phyloP scores from a whole-genome alignment of 2,797 vertebrate genomes.

The Galago senegalensis region DNA sequence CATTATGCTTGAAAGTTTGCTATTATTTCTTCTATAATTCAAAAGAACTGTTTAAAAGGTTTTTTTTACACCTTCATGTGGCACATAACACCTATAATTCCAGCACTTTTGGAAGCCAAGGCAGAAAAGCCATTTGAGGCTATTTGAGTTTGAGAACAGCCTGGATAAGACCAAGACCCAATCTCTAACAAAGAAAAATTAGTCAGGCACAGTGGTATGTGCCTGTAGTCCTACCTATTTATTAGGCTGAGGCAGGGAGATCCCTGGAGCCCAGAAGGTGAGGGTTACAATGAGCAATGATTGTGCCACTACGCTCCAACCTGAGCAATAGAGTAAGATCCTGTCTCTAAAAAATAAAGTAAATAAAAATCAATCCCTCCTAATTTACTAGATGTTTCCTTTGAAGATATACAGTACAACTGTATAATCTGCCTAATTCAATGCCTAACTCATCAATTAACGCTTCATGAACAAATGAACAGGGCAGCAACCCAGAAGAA shows the following conservation, averaged over 20 bases:
- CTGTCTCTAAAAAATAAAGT: background rate
- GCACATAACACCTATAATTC: too few species aligned
- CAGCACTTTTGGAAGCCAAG: background rate
- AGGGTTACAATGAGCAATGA: background rate
- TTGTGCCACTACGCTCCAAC: background rate
- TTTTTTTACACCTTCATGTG: background rate
- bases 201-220: background rate
- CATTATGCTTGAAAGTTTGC: background rate
- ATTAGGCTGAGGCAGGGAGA: background rate
- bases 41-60: background rate
- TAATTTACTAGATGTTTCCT: background rate
- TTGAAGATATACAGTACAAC: background rate
- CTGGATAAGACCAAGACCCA: background rate
- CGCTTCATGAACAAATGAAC: background rate
- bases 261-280: background rate
- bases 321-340: background rate
- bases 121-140: background rate
- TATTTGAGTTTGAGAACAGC: background rate
- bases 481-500: background rate
- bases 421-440: background rate
- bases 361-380: background rate
- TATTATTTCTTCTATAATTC: background rate
- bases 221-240: background rate
- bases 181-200: background rate
- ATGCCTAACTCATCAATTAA: background rate